Percentiles rank a stretch among this genome's conserved stretches.
These are phyloP conservation scores for Trachops cirrhosus DNA, from an alignment of 2,797 vertebrate genomes.

Conservation along the genomic window DNA sequence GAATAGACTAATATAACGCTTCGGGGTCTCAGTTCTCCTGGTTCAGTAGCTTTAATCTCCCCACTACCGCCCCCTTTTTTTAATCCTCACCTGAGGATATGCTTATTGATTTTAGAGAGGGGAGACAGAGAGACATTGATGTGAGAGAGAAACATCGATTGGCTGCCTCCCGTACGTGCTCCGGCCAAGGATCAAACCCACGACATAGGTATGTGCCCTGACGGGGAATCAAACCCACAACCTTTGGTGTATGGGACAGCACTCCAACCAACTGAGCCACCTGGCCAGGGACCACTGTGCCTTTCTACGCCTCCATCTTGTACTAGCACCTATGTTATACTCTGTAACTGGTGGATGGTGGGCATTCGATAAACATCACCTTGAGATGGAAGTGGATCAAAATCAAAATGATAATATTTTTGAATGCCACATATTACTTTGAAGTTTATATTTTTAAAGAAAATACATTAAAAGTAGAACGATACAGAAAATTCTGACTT, in stretches of 20 bases:
- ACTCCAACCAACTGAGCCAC: not conserved
- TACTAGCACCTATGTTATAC: not conserved
- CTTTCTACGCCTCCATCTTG: not conserved
- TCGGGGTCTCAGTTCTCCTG: not conserved
- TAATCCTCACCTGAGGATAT: not conserved
- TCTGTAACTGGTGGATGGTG: not conserved
- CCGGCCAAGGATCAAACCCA: not conserved
- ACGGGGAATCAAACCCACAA: not conserved
- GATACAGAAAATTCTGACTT: not conserved
- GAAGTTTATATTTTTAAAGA: not conserved
- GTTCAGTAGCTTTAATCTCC: not conserved
- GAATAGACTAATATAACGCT: not conserved
- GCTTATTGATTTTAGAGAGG: not conserved
- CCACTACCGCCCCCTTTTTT: not conserved
- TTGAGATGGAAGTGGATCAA: constrained; percentile 1
- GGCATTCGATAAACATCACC: not conserved
- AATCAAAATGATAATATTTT: constrained; percentile 14
- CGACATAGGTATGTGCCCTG: not conserved
- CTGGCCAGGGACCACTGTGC: no score
- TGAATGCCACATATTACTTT: not conserved
- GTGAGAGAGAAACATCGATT: not conserved
- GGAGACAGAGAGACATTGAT: not conserved
- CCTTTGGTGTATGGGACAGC: not conserved
- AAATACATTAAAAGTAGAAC: not conserved
- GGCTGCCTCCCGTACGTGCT: not conserved